Evolutionary conservation across 2,797 vertebrate species (phyloP).

Genomic region (Acanthurus tractus): DNA sequence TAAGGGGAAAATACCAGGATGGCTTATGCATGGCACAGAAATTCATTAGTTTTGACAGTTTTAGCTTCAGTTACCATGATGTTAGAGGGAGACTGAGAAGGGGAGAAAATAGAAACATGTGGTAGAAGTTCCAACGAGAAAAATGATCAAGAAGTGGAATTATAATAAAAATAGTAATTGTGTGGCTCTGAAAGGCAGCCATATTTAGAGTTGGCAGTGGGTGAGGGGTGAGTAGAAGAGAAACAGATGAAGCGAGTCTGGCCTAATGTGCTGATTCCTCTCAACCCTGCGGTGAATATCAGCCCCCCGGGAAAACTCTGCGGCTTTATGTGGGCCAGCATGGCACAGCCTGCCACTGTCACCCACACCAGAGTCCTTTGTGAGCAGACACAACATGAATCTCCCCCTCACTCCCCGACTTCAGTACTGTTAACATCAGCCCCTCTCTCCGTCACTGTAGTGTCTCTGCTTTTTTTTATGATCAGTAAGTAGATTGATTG

Average conservation of each 20-base stretch:
- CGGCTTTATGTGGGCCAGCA: conserved; percentile 62
- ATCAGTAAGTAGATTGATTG: conserved; percentile 69
- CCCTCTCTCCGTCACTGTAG: conserved; percentile 27
- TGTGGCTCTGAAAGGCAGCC: conserved; percentile 21
- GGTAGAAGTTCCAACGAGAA: conserved; percentile 23
- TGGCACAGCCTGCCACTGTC: conserved; percentile 71
- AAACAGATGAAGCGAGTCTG: conserved; percentile 31
- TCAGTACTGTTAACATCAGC: conserved; percentile 33
- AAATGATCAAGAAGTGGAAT: conserved; percentile 27
- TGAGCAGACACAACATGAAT: conserved; percentile 23
- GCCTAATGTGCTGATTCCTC: conserved; percentile 50
- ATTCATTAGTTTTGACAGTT: conserved; percentile 35
- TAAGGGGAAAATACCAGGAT: conserved; percentile 9
- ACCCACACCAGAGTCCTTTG: conserved; percentile 50
- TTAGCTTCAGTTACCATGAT: neutral
- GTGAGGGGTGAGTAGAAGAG: conserved; percentile 1
- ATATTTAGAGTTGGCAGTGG: conserved; percentile 23
- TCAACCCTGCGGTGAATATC: conserved; percentile 42
- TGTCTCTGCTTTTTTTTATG: conserved; percentile 46
- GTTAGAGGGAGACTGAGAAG: neutral
- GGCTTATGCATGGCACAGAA: neutral
- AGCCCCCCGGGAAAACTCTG: conserved; percentile 50
- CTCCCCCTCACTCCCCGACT: conserved; percentile 1
- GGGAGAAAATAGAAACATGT: conserved; percentile 38
- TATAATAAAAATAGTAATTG: conserved; percentile 32